phyloP scores from a whole-genome alignment of 2,113 vertebrate species.

The Pithys albifrons region DNA sequence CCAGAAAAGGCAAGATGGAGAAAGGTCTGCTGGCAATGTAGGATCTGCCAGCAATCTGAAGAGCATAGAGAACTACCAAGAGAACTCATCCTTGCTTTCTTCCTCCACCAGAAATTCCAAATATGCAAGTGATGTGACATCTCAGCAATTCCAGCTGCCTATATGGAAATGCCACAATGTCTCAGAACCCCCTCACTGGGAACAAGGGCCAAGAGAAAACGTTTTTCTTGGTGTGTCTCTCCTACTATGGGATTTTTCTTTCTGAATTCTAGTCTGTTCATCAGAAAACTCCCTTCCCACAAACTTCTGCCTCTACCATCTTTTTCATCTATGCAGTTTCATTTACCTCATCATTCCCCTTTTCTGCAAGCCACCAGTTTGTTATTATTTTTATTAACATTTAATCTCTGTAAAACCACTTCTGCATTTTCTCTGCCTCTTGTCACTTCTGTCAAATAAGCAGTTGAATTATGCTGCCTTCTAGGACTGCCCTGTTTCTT shows the following conservation, averaged over 20 bases:
- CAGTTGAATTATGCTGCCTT: not conserved
- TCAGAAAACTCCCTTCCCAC: not conserved
- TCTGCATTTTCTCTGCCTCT: not conserved
- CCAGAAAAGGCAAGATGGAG: not conserved
- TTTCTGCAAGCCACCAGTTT: not conserved
- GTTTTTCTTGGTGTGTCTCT: not conserved
- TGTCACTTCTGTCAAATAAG: not conserved
- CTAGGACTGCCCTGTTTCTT: not conserved
- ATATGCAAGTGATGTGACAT: not conserved
- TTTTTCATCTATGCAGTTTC: not conserved
- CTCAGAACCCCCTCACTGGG: not conserved
- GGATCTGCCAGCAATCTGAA: not conserved
- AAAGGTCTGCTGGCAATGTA: not conserved
- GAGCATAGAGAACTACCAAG: not conserved
- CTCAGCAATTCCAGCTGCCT: not conserved
- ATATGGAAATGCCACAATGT: not conserved
- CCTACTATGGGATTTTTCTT: not conserved
- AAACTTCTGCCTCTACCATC: not conserved
- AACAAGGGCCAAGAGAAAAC: not conserved
- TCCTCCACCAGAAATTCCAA: not conserved
- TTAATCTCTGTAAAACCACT: not conserved
- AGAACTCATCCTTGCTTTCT: not conserved
- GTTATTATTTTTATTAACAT: not conserved
- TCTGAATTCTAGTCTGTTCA: not conserved
- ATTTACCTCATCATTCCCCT: not conserved